Conservation (phyloP, 2,797 vertebrate species). For the Ctenosaura bakeri region DNA sequence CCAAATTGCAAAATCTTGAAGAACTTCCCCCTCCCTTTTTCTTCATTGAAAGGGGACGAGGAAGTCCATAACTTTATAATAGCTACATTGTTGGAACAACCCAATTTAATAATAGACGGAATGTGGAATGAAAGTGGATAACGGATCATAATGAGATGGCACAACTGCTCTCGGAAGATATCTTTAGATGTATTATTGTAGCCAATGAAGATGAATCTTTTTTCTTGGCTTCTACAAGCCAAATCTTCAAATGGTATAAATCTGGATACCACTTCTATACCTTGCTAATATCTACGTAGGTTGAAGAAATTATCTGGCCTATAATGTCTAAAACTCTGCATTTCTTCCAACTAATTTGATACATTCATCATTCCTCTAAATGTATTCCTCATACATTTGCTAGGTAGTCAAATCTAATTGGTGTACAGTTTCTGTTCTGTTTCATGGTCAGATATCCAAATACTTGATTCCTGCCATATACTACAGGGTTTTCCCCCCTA, state of each 20-base stretch:
- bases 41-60: constrained; percentile 55
- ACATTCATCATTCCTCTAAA: background rate
- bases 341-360: background rate
- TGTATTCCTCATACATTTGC: background rate
- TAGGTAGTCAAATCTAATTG: background rate
- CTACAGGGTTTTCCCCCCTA: background rate
- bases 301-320: background rate
- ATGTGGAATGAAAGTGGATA: constrained; percentile 57
- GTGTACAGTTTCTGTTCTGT: background rate
- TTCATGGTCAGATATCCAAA: background rate
- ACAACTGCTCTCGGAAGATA: constrained; percentile 13
- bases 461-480: background rate
- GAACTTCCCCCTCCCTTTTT: constrained; percentile 21
- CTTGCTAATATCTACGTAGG: constrained; percentile 5
- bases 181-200: constrained; percentile 11
- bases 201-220: constrained; percentile 9
- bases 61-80: constrained; percentile 63
- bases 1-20: constrained; percentile 59
- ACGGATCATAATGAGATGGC: constrained; percentile 27
- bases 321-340: background rate
- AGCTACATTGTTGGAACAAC: constrained; percentile 70
- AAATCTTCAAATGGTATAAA: constrained; percentile 19
- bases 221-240: background rate
- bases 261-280: background rate
- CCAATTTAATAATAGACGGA: constrained; percentile 69